Conservation (phyloP, 2,797 vertebrate genomes). For the Acanthornis magna region DNA sequence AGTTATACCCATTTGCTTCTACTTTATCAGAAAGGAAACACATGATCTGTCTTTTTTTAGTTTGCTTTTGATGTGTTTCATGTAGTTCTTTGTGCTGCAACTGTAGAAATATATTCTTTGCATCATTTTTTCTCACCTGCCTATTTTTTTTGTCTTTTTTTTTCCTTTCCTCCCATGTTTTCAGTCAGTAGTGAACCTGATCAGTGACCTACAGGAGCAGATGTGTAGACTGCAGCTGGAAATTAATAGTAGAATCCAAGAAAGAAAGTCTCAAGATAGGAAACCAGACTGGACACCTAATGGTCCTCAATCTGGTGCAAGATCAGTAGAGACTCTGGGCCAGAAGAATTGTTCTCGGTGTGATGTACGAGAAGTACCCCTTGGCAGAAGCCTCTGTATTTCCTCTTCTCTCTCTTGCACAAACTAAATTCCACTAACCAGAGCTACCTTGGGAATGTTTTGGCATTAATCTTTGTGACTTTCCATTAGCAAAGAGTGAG, state of each 20-base stretch:
- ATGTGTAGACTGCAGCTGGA: slow-evolving; percentile 97
- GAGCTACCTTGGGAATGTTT: slow-evolving; percentile 14
- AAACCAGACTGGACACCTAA: slow-evolving; percentile 71
- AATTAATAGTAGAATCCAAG: slow-evolving; percentile 93
- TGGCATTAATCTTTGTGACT: not conserved
- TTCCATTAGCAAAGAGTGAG: not conserved
- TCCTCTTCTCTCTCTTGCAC: slow-evolving; percentile 44
- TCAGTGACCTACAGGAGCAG: slow-evolving; percentile 97
- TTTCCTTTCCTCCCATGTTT: slow-evolving; percentile 63
- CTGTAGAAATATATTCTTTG: not conserved
- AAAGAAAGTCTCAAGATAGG: slow-evolving; percentile 84
- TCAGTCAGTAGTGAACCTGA: slow-evolving; percentile 96
- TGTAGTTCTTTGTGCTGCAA: not conserved
- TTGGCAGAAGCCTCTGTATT: slow-evolving; percentile 63
- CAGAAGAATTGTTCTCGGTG: slow-evolving; percentile 76
- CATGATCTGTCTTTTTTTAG: not conserved
- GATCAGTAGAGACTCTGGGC: slow-evolving; percentile 70
- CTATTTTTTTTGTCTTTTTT: not conserved
- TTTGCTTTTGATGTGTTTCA: not conserved
- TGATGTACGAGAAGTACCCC: slow-evolving; percentile 84
- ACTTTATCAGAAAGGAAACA: not conserved
- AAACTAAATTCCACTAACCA: slow-evolving; percentile 60
- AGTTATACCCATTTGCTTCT: not conserved
- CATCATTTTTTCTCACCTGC: not conserved
- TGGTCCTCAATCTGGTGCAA: slow-evolving; percentile 36